Conservation (phyloP, 2,113 vertebrate genomes). For the Platysternon megacephalum region DNA sequence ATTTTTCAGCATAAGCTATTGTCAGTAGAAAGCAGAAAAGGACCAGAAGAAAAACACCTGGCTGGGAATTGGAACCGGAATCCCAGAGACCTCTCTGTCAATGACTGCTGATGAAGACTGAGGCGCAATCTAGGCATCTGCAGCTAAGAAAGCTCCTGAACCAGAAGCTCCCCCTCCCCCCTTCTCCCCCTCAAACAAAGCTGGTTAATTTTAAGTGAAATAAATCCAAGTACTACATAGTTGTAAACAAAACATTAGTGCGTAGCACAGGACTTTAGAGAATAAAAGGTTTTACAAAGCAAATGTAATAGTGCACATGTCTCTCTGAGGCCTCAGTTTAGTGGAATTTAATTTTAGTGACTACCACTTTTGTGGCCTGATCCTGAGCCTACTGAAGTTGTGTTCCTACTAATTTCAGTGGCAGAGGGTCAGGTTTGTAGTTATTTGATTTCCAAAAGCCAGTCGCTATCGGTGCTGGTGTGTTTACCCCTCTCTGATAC, state of each 20-base stretch:
- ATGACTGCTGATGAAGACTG: background rate
- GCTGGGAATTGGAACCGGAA: background rate
- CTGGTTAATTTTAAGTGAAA: background rate
- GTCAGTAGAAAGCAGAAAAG: background rate
- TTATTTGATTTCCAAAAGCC: background rate
- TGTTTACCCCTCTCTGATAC: background rate
- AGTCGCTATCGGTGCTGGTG: background rate
- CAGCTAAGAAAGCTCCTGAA: background rate
- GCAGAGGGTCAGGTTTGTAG: accelerated
- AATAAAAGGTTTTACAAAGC: background rate
- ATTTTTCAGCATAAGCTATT: background rate
- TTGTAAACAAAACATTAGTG: background rate
- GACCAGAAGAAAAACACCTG: background rate
- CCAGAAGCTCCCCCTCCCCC: background rate
- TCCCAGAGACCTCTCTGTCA: background rate
- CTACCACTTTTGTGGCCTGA: accelerated
- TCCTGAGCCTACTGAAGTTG: background rate
- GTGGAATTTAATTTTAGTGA: background rate
- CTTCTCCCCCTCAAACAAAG: background rate
- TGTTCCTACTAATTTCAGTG: background rate
- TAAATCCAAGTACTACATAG: background rate
- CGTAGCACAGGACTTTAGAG: background rate
- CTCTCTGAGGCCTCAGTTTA: background rate
- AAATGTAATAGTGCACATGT: background rate
- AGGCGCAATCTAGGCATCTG: background rate